Evolutionary conservation across 2,888 invertebrate genomes (phyloP).

Genomic region (Euphydryas editha): DNA sequence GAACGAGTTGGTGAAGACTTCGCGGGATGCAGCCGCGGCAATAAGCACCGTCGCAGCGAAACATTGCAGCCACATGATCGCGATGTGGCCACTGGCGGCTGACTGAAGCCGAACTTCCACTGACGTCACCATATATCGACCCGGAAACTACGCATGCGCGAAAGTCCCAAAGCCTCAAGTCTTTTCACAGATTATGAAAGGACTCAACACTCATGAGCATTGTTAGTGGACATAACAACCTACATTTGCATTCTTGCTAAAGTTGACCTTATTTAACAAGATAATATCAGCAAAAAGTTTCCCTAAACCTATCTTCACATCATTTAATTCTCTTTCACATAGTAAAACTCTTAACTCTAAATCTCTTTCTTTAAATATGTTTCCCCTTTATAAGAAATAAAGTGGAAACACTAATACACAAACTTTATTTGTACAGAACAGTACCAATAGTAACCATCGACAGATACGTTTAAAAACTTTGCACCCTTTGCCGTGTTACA

Average conservation of each 20-base stretch:
- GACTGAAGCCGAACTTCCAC: slow-evolving; percentile 67
- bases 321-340: background rate
- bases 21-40: slow-evolving; percentile 73
- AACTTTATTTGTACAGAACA: too few relatives aligned
- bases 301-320: background rate
- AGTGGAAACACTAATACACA: too few relatives aligned
- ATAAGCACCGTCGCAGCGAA: slow-evolving; percentile 72
- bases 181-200: slow-evolving; percentile 64
- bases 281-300: slow-evolving; percentile 5
- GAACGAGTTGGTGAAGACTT: slow-evolving; percentile 98
- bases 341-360: background rate
- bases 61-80: slow-evolving; percentile 79
- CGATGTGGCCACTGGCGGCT: slow-evolving; percentile 71
- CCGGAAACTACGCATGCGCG: slow-evolving; percentile 69
- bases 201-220: slow-evolving; percentile 53
- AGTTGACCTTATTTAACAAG: slow-evolving; percentile 40
- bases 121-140: slow-evolving; percentile 81
- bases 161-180: slow-evolving; percentile 40
- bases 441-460: too few relatives aligned
- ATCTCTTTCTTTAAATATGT: too few relatives aligned
- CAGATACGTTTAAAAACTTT: too few relatives aligned
- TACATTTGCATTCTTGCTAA: slow-evolving; percentile 43
- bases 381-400: too few relatives aligned
- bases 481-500: too few relatives aligned
- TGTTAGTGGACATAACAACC: slow-evolving; percentile 54